Conservation (phyloP, 2,113 vertebrate genomes). For the Rhea pennata region DNA sequence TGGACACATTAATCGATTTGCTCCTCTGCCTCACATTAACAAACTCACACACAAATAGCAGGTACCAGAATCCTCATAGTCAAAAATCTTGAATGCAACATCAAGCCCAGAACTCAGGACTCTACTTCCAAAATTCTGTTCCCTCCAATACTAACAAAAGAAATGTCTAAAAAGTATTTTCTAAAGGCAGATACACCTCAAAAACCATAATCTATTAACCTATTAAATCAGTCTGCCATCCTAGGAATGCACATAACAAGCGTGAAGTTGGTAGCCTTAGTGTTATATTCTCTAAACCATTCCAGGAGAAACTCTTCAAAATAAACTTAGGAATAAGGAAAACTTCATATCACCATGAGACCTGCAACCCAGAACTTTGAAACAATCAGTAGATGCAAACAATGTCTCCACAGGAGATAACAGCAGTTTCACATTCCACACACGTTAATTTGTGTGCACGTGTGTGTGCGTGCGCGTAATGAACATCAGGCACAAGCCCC, state of each 20-base stretch:
- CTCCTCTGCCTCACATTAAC: background rate
- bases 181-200: background rate
- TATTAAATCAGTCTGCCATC: background rate
- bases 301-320: background rate
- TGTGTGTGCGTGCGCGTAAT: accelerated
- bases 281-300: background rate
- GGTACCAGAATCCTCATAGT: accelerated
- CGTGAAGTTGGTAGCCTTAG: background rate
- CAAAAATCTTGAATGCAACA: background rate
- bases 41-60: background rate
- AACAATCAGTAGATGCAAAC: background rate
- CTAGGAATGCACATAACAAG: background rate
- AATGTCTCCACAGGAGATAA: accelerated
- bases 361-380: background rate
- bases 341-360: background rate
- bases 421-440: background rate
- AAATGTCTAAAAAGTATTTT: background rate
- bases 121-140: background rate
- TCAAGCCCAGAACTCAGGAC: background rate
- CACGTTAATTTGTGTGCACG: accelerated
- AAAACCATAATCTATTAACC: background rate
- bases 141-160: background rate
- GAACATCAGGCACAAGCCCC: background rate
- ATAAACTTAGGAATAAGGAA: background rate
- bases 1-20: background rate